phyloP scores from a whole-genome alignment of 92 coral and sea anemone genomes.

The Zoanthus sociatus region DNA sequence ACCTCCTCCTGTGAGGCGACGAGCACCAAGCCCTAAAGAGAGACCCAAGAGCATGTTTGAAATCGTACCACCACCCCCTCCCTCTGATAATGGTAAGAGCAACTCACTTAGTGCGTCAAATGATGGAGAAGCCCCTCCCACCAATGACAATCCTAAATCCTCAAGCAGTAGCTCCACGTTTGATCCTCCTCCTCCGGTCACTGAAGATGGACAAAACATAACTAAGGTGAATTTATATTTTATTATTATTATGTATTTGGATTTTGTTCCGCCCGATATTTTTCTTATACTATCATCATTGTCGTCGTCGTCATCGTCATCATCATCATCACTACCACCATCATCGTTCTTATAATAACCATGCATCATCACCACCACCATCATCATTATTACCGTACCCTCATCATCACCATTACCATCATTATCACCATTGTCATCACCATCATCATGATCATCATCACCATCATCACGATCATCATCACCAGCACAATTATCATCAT shows the following conservation, averaged over 20 bases:
- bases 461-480: too few relatives aligned
- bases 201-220: constrained; percentile 57
- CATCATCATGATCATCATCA: too few relatives aligned
- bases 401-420: too few relatives aligned
- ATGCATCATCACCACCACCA: background rate
- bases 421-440: background rate
- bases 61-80: constrained; percentile 57
- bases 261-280: too few relatives aligned
- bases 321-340: background rate
- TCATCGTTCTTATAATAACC: too few relatives aligned
- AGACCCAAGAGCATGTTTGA: constrained; percentile 75
- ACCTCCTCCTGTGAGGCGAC: constrained; percentile 52
- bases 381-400: background rate
- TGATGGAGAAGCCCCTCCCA: constrained; percentile 5
- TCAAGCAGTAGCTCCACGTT: constrained; percentile 56
- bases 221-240: constrained; percentile 4
- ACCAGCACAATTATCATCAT: too few relatives aligned
- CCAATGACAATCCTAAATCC: constrained; percentile 35
- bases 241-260: too few relatives aligned
- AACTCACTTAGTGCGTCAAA: constrained; percentile 32
- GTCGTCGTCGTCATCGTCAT: background rate
- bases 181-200: constrained; percentile 79
- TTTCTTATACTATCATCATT: too few relatives aligned
- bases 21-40: constrained; percentile 72
- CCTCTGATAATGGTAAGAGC: constrained; percentile 29